phyloP scores from a whole-genome alignment of 2,797 vertebrate genomes.

The Sparus aurata region DNA sequence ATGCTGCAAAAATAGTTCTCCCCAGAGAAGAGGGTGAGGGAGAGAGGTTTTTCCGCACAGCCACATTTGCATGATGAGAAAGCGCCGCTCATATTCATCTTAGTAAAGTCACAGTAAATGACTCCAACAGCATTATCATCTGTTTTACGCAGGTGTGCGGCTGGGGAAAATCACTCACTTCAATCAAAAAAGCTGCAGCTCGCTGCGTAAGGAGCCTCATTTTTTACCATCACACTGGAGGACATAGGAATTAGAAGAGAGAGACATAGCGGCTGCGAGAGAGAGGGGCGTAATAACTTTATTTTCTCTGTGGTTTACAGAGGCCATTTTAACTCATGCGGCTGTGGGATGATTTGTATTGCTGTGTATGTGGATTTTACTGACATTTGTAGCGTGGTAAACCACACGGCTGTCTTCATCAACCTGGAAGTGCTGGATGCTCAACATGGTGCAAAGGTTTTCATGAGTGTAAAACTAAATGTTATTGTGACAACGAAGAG shows the following conservation, averaged over 20 bases:
- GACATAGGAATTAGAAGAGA: constrained; percentile 70
- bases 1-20: constrained; percentile 72
- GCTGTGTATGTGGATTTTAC: constrained; percentile 35
- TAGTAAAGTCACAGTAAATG: constrained; percentile 82
- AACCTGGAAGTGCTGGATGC: constrained; percentile 21
- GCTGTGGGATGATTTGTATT: constrained; percentile 36
- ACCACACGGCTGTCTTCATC: constrained; percentile 35
- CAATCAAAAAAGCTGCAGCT: constrained; percentile 85
- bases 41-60: constrained; percentile 49
- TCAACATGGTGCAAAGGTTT: constrained; percentile 20
- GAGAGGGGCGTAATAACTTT: constrained; percentile 69
- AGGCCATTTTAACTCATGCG: constrained; percentile 35
- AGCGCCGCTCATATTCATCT: constrained; percentile 79
- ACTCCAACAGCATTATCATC: constrained; percentile 83
- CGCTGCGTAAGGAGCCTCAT: constrained; percentile 85
- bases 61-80: constrained; percentile 83
- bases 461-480: constrained; percentile 25
- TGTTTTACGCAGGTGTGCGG: constrained; percentile 81
- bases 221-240: constrained; percentile 88
- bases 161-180: constrained; percentile 80
- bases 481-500: constrained; percentile 6
- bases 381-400: constrained; percentile 27
- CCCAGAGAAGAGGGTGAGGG: constrained; percentile 59
- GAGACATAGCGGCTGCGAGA: constrained; percentile 45
- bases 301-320: constrained; percentile 63